Evolutionary conservation across 2,797 vertebrate species (phyloP), one percentile per base, ranked within the genome.

Genomic region (Amazona ochrocephala): DNA sequence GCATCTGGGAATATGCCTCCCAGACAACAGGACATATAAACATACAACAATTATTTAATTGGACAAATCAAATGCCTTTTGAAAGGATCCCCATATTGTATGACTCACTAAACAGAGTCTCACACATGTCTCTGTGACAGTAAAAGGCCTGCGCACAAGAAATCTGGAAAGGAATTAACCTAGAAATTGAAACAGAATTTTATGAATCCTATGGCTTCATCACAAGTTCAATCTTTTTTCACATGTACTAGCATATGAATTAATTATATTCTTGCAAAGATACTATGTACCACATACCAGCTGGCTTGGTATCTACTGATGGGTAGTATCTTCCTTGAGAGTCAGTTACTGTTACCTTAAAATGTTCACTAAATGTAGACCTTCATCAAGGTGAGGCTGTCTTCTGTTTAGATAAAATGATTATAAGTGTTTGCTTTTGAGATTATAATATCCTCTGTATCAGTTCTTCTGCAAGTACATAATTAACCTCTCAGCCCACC

Each of bases 401-500:
- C 94, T 97, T 95, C 91, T 97, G 93, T 97, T 98, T 96, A 97
- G 96, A 96, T 97, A 97, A 97, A 97, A 97, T 97, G 90, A 97
- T 97, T 97, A 32, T 95, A 98, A 98, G 94, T 97, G 95, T 98
- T 98, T 98, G 95, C 97, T 97, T 98, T 97, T 94, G 96, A 97
- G 95, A 98, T 93, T 97, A 94, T 97, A 97, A 96, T 97, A 98
- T 97, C 95, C 94, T 98, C 97, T 95, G 90, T 97, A 98, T 97
- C 97, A 88, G 96, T 97, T 98, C 96, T 97, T 88, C 95, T 95
- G 96, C 96, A 97, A 94, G 95, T 97, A 95, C 95, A 82, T 98
- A 98, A 98, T 98, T 98, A 98, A 98, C 97, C 97, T 98, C 97
- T 97, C 98, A 98, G 94, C 96, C 97, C 97, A 97, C 97, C 96